Evolutionary conservation across 2,797 vertebrate genomes (phyloP).

Genomic region (Jordanella pulchra): DNA sequence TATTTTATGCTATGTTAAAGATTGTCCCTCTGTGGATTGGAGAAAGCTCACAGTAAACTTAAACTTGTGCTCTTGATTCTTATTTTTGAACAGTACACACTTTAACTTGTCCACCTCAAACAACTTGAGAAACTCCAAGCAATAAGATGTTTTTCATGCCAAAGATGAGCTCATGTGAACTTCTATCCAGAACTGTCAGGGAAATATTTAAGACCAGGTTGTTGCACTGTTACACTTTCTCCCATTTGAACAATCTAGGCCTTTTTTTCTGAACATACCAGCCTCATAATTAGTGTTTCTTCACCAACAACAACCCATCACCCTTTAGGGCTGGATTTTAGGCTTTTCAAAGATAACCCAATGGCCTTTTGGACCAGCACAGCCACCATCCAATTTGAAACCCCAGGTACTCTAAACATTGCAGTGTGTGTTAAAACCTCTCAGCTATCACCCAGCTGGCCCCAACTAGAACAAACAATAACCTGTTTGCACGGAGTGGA

Average conservation of each 20-base stretch:
- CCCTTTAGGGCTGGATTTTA: constrained; percentile 99
- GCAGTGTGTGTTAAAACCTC: constrained; percentile 81
- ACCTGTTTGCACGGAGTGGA: constrained; percentile 79
- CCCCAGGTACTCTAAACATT: constrained; percentile 90
- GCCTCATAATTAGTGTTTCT: constrained; percentile 73
- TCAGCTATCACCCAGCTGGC: constrained; percentile 75
- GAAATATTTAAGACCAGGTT: neutral
- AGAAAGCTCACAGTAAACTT: neutral
- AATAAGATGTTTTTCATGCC: neutral
- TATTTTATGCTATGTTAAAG: neutral
- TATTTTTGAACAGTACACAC: neutral
- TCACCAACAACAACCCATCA: constrained; percentile 77
- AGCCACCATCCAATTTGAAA: constrained; percentile 87
- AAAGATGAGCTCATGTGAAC: neutral
- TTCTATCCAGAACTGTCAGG: neutral
- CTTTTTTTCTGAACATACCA: constrained; percentile 51
- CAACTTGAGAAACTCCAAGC: neutral
- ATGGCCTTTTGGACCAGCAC: constrained; percentile 98
- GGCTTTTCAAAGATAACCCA: constrained; percentile 99
- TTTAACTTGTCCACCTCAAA: neutral
- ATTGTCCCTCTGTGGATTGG: too few species aligned
- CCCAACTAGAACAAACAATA: constrained; percentile 71
- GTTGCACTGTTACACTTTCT: constrained; percentile 3
- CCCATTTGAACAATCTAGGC: constrained; percentile 34
- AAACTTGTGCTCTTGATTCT: neutral